A percentile compares a stretch with the other conserved stretches of the same genome.
Conservation (phyloP, 2,113 vertebrate genomes). For the Ivindomyrus marchei region DNA sequence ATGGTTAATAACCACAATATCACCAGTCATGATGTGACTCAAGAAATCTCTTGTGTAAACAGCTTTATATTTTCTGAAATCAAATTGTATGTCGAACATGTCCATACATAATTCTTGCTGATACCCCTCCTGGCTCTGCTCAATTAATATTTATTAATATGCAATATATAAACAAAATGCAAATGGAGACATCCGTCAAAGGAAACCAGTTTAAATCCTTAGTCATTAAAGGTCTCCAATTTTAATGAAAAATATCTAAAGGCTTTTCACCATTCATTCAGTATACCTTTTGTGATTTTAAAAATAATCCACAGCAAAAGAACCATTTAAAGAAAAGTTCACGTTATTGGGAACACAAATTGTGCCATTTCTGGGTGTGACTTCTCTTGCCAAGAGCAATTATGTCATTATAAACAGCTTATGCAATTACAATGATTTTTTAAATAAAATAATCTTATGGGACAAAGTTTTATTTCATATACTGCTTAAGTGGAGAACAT, state of each 20-base stretch:
- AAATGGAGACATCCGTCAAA: conserved; percentile 43
- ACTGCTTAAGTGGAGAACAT: not conserved
- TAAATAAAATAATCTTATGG: not conserved
- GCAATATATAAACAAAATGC: conserved; percentile 13
- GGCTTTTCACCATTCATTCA: not conserved
- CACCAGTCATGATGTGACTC: not conserved
- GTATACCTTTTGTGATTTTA: not conserved
- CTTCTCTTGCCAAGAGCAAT: conserved; percentile 8
- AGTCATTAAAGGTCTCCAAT: conserved; percentile 45
- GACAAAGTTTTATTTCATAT: not conserved
- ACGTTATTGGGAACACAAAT: not conserved
- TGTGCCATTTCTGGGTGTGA: not conserved
- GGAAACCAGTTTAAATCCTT: conserved; percentile 48
- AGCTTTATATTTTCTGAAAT: not conserved
- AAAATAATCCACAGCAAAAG: not conserved
- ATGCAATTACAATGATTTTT: conserved; percentile 1
- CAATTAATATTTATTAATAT: not conserved
- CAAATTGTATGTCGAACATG: not conserved
- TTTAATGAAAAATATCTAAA: conserved; percentile 33
- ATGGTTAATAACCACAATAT: not conserved
- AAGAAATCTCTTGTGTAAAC: not conserved
- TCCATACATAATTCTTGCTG: not conserved
- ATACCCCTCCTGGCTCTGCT: not conserved
- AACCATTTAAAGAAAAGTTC: not conserved
- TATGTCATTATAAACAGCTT: not conserved